Evolutionary conservation across 2,113 vertebrate genomes (phyloP).

Genomic region (Actenoides lindsayi): DNA sequence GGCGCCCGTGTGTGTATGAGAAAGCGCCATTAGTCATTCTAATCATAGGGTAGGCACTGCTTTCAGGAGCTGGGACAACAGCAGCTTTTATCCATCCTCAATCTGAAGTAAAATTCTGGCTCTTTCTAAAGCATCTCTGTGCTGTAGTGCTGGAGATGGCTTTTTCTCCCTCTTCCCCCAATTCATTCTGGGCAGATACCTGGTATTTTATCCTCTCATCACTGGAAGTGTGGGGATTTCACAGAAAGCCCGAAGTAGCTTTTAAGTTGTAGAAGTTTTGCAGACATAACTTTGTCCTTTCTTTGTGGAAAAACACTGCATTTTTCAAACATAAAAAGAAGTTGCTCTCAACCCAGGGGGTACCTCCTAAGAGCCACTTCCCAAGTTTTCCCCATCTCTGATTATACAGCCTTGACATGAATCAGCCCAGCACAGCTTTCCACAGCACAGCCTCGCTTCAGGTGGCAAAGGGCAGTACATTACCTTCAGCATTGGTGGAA

Average conservation of each 20-base stretch:
- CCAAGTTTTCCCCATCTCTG: slow-evolving; percentile 13
- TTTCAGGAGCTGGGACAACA: neutral
- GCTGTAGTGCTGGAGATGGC: neutral
- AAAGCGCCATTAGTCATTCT: neutral
- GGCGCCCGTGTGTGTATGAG: neutral
- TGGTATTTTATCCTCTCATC: neutral
- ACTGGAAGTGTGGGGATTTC: neutral
- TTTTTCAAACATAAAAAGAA: slow-evolving; percentile 36
- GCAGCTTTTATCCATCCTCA: neutral
- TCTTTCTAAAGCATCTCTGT: neutral
- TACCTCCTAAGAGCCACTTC: slow-evolving; percentile 10
- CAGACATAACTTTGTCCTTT: slow-evolving; percentile 5
- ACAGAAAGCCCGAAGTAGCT: slow-evolving; percentile 6
- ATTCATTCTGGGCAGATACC: neutral
- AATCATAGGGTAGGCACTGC: neutral
- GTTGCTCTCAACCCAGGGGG: neutral
- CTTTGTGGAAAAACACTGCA: neutral
- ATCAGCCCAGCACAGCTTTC: neutral
- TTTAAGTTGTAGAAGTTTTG: slow-evolving; percentile 35
- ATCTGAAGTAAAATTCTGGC: neutral
- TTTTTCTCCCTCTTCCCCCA: neutral
- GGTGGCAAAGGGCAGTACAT: slow-evolving; percentile 41
- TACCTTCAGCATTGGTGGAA: neutral
- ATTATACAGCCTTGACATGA: slow-evolving; percentile 13
- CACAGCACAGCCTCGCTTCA: neutral